Base-by-base conservation (phyloP, 2,888 invertebrate genomes). In the Nesidiocoris tenuis region DNA sequence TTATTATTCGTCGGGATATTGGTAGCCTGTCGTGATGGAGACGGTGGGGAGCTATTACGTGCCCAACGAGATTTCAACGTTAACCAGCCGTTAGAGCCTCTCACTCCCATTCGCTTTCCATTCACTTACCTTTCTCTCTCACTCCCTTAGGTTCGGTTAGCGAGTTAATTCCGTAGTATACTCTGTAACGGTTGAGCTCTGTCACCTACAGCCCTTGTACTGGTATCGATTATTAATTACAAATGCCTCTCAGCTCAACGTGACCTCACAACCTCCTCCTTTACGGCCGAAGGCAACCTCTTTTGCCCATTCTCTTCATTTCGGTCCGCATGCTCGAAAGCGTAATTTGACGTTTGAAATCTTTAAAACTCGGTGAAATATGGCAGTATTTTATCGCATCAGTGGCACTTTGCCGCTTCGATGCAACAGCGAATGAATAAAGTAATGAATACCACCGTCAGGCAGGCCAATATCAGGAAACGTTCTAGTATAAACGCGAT, bases 151-250 rank as follows among this genome's bases (percentile, higher is more conserved):
- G 7, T n/a, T 59, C 39, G 39, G 59, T 5, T 59, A 3, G 7
- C 19, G n/a, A 65, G 65, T 65, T 65, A 65, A 65, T 65, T 65
- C 65, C 65, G 54, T 39, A 25, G 65, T 65, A 65, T 25, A 65
- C 65, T 65, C 39, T 39, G 65, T 65, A 65, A 65, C 65, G 65
- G 65, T 65, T 65, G 65, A 65, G 65, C 65, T 65, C 65, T 65
- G 65, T 65, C 65, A 65, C 65, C 65, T 9, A 39, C 65, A 65
- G 65, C 25, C 65, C 65, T 65, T 25, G 54, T 17, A 24, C 65
- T 18, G 54, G 5, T 39, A 65, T 65, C 65, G 65, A 65, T 65
- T 65, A 24, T 18, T 65, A 65, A 65, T 65, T 65, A 65, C 65
- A 65, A 65, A 24, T 65, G 65, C 39, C 65, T 19, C 65, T 65